Percentiles rank a stretch among this genome's conserved stretches.
Conservation (phyloP, 2,797 vertebrate species). For the Malacoctenus gilli region DNA sequence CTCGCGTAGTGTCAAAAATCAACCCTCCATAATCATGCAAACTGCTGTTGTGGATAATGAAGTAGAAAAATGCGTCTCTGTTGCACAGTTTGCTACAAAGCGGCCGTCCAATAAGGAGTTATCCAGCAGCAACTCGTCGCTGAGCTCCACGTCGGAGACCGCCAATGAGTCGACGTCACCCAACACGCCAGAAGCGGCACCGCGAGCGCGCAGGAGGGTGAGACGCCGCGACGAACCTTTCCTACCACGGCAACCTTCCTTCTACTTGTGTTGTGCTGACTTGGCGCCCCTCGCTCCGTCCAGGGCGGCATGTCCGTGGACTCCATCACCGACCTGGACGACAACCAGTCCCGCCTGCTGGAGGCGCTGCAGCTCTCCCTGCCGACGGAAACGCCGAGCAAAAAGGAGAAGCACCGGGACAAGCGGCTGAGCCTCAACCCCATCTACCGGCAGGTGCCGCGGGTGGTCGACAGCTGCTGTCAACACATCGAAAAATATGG, state of each 20-base stretch:
- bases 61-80: no score
- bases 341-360: constrained; percentile 93
- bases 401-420: constrained; percentile 94
- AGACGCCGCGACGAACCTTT: constrained; percentile 44
- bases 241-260: neutral
- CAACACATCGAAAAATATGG: constrained; percentile 94
- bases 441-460: constrained; percentile 94
- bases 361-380: constrained; percentile 95
- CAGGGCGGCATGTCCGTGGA: constrained; percentile 97
- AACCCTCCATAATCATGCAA: no score
- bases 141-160: constrained; percentile 95
- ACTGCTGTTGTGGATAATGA: no score
- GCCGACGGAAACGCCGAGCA: constrained; percentile 89
- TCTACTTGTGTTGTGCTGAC: neutral
- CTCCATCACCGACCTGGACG: constrained; percentile 94
- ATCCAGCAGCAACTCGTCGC: constrained; percentile 96
- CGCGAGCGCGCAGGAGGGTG: constrained; percentile 89
- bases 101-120: constrained; percentile 90
- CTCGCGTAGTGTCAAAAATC: no score
- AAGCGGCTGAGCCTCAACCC: constrained; percentile 94
- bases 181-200: constrained; percentile 90
- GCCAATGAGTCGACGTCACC: constrained; percentile 92
- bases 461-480: constrained; percentile 94
- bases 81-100: constrained; percentile 87
- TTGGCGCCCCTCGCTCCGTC: constrained; percentile 19